Evolutionary conservation across 92 coral and sea anemone genomes (phyloP), one percentile per base, ranked within the genome.

Genomic region (Pocillopora grandis): DNA sequence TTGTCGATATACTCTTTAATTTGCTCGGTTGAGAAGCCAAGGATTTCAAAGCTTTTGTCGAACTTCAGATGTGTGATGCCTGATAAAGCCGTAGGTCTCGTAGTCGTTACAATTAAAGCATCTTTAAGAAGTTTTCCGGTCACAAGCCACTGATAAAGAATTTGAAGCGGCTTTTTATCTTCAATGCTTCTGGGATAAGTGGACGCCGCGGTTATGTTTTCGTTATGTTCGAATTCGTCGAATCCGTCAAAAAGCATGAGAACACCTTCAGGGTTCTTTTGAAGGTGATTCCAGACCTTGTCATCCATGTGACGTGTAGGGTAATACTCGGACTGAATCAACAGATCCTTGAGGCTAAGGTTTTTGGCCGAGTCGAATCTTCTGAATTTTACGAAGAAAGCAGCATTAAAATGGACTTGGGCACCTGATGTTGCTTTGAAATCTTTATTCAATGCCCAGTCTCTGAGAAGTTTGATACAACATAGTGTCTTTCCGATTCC

Each of bases 391-490:
- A 79, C 17, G 0, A 79, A 15, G 55, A 79, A 63, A 6, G 57
- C 80, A 5, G 52, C 70, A 10, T 70, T 63, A 14, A 27, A 27
- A 27, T 27, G 27, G 0, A 27, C 0, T 0, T 27, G 0, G 27
- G 27, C 27, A 27, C 27, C 71, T 27, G 55, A 19, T 14, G 61
- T 58, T 17, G 58, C 62, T 77, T 63, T 2, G 23, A 27, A 27
- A 27, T 0, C 27, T 27, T 27, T 35, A 16, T 79, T 66, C 27
- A 33, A 55, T 42, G 88, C 76, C 92, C 92, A 89, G 58, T 85
- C 61, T 20, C 85, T 89, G 36, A 89, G 74, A 60, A 89, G 23
- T 61, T 89, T 89, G 17, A 27, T 75, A 58, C 89, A 72, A 15
- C 27, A 27, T 27, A 27, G 1, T 27, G 27, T 27, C 27, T 27